Percentiles rank a stretch among this genome's conserved stretches.
phyloP scores from a whole-genome alignment of 92 coral and sea anemone genomes.

The Porites rus region DNA sequence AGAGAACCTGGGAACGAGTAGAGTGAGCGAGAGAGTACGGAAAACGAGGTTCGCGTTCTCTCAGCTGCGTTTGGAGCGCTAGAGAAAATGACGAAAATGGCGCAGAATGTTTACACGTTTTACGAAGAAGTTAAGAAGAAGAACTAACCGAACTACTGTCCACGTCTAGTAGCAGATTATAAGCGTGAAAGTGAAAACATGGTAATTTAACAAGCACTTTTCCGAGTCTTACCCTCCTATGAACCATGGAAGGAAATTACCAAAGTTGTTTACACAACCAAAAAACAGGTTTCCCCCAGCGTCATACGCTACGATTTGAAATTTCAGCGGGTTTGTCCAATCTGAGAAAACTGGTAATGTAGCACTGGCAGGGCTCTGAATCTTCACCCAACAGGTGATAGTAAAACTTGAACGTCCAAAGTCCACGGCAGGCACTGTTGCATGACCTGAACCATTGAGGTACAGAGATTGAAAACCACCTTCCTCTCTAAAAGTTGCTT shows the following conservation, averaged over 20 bases:
- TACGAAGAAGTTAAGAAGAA: too few relatives aligned
- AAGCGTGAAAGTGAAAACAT: too few relatives aligned
- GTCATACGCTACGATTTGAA: not conserved
- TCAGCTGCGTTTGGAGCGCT: too few relatives aligned
- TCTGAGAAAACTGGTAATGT: not conserved
- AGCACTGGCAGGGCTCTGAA: not conserved
- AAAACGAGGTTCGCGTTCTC: too few relatives aligned
- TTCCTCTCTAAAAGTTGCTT: slow-evolving; percentile 1
- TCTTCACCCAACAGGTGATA: slow-evolving; percentile 25
- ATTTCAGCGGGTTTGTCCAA: not conserved
- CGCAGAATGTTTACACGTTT: too few relatives aligned
- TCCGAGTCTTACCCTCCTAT: not conserved
- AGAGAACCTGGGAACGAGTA: too few relatives aligned
- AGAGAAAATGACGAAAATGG: too few relatives aligned
- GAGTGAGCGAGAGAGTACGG: too few relatives aligned
- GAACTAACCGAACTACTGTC: too few relatives aligned
- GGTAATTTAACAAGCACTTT: too few relatives aligned
- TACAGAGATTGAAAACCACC: slow-evolving; percentile 1
- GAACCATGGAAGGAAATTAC: not conserved
- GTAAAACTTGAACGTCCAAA: slow-evolving; percentile 5
- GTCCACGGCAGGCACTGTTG: slow-evolving; percentile 19
- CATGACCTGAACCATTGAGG: slow-evolving; percentile 11
- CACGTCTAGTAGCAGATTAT: too few relatives aligned
- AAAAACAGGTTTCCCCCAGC: not conserved
- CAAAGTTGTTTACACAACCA: not conserved